A percentile compares a stretch with the other conserved stretches of the same genome.
Conservation (phyloP, 1,140 invertebrate genomes). For the Cherax destructor region DNA sequence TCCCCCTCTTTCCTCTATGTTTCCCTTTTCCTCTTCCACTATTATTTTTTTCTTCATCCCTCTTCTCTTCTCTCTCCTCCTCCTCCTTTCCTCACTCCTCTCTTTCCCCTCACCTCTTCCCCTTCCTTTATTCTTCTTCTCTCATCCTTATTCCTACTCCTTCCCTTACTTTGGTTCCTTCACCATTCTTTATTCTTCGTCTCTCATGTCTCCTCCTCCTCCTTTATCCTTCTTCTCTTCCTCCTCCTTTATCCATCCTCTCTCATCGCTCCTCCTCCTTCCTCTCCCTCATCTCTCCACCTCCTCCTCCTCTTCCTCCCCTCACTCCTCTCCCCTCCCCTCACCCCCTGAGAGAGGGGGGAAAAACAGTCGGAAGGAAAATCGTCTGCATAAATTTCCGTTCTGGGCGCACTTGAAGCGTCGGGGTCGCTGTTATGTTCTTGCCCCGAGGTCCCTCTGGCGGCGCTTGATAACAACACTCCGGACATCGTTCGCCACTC, state of each 20-base stretch:
- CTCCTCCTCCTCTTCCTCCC: neutral
- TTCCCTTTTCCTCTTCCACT: neutral
- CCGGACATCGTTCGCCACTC: conserved; percentile 15
- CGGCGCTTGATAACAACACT: conserved; percentile 7
- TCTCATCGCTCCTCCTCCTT: neutral
- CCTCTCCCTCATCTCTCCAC: neutral
- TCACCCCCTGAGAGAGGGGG: neutral
- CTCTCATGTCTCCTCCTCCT: neutral
- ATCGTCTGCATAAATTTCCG: conserved; percentile 40
- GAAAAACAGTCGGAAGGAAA: conserved; percentile 38
- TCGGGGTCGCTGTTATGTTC: neutral
- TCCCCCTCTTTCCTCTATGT: neutral
- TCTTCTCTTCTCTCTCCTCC: neutral
- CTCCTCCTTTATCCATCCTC: too few species aligned
- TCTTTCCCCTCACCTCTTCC: neutral
- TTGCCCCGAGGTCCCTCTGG: neutral
- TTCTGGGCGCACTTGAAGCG: neutral
- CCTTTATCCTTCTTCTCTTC: neutral
- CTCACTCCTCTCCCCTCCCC: neutral
- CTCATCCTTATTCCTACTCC: conserved; percentile 4
- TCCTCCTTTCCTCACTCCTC: neutral
- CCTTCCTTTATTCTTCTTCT: neutral
- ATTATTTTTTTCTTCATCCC: neutral
- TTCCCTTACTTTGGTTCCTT: neutral
- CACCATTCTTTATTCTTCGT: neutral